Percentiles rank a stretch among this genome's conserved stretches.
Conservation (phyloP, 2,797 vertebrate genomes). For the Momotus momota region DNA sequence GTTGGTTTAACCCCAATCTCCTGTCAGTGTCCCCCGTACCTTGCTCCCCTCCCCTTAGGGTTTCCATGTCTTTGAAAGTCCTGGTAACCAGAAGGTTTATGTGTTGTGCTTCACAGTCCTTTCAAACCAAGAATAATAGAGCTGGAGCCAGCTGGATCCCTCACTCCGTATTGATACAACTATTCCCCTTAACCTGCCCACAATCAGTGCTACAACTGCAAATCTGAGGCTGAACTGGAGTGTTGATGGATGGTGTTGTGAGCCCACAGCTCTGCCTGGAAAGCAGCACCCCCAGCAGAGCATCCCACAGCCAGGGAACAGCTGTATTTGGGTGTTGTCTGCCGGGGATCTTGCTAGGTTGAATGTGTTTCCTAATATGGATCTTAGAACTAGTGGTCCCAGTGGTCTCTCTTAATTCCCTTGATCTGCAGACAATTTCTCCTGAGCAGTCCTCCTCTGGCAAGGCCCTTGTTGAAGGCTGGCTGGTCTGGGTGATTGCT, state of each 20-base stretch:
- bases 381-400: background rate
- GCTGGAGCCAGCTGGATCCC: slow-evolving; percentile 60
- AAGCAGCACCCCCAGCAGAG: slow-evolving; percentile 1
- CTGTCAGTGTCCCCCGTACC: background rate
- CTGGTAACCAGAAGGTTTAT: slow-evolving; percentile 63
- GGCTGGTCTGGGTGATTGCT: background rate
- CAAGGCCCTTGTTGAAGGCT: background rate
- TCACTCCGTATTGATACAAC: slow-evolving; percentile 54
- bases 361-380: background rate
- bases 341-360: background rate
- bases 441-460: background rate
- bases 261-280: background rate
- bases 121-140: slow-evolving; percentile 69
- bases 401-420: background rate
- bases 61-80: slow-evolving; percentile 60
- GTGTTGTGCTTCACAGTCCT: slow-evolving; percentile 39
- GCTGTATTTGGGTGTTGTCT: background rate
- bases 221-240: slow-evolving; percentile 3
- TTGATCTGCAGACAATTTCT: background rate
- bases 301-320: background rate
- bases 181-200: slow-evolving; percentile 61
- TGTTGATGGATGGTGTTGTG: background rate
- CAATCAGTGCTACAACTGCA: slow-evolving; percentile 54
- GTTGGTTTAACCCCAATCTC: background rate
- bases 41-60: background rate